Base-by-base conservation (phyloP, 2,888 invertebrate genomes). In the Drosophila mulleri region DNA sequence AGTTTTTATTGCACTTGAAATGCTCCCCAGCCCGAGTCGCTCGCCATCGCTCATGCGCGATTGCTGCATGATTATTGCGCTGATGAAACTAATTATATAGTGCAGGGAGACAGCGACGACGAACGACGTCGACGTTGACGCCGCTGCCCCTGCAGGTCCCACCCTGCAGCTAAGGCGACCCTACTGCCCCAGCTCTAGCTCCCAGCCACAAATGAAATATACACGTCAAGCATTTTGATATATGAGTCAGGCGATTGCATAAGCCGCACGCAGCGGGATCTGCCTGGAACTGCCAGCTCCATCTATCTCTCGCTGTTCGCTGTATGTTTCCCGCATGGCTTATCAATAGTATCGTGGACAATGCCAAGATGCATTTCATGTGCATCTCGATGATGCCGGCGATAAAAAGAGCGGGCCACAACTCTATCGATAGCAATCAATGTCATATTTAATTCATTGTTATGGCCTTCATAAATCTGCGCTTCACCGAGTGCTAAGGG, bases 371-470 rank as follows among this genome's bases (percentile, higher is more conserved):
- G 66, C 69, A 72, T 69, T 78, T 78, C 74, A 82, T 78, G 80
- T 82, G 85, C 82, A 75, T 67, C 78, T 64, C 78, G 82, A 60
- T 75, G 80, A 73, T 75, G 67, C 59, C 63, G 67, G 71, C 72
- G 84, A 85, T 87, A 88, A 79, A 64, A 64, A 42, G 65, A 75
- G 78, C 72, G 75, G 71, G 64, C 67, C 81, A 75, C 88, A 85
- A 72, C 83, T 85, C 84, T 78, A 88, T 85, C 78, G 84, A 88
- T 88, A 73, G 84, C 77, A 85, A 85, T 85, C 84, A 85, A 85
- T 85, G 84, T 85, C 88, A 85, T 85, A 85, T 85, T 85, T 85
- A 85, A 85, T 88, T 85, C 88, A 85, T 85, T 85, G 84, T 85
- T 88, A 85, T 85, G 83, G 88, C 81, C 88, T 81, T 85, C 88